Conservation (phyloP, 2,113 vertebrate genomes). For the Psittacus erithacus region DNA sequence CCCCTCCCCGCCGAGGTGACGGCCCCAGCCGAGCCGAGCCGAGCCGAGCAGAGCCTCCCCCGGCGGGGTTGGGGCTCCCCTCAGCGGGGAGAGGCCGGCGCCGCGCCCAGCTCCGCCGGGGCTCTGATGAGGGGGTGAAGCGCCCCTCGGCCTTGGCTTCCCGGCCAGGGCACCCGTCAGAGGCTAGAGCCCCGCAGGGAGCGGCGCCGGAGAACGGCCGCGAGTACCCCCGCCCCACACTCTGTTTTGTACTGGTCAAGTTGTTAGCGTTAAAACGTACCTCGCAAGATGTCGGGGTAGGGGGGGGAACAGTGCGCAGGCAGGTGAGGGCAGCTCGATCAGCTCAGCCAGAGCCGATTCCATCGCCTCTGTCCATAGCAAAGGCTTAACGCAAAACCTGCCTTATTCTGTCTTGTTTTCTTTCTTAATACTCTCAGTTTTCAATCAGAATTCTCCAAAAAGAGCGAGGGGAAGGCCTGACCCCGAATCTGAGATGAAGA, state of each 20-base stretch:
- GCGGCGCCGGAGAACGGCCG: too few relatives aligned
- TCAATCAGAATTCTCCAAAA: background rate
- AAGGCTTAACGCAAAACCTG: accelerated
- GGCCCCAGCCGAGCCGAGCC: background rate
- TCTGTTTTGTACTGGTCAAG: accelerated
- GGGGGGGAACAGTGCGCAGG: background rate
- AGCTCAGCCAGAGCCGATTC: background rate
- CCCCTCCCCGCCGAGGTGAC: slow-evolving; percentile 18
- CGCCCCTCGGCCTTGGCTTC: background rate
- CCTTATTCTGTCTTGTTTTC: accelerated
- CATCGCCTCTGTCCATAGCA: accelerated
- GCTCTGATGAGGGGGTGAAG: background rate
- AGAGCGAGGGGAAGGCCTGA: background rate
- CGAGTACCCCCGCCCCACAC: accelerated
- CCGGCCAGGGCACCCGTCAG: background rate
- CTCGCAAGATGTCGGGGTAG: background rate
- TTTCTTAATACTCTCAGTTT: background rate
- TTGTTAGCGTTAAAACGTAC: accelerated
- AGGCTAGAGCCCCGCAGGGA: background rate
- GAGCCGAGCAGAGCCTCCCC: background rate
- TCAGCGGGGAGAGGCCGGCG: slow-evolving; percentile 19
- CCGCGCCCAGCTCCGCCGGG: background rate
- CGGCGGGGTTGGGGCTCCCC: slow-evolving; percentile 42
- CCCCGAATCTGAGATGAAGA: background rate
- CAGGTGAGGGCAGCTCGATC: background rate